Conservation (phyloP, 2,797 vertebrate genomes). For the Dicrostonyx torquatus region DNA sequence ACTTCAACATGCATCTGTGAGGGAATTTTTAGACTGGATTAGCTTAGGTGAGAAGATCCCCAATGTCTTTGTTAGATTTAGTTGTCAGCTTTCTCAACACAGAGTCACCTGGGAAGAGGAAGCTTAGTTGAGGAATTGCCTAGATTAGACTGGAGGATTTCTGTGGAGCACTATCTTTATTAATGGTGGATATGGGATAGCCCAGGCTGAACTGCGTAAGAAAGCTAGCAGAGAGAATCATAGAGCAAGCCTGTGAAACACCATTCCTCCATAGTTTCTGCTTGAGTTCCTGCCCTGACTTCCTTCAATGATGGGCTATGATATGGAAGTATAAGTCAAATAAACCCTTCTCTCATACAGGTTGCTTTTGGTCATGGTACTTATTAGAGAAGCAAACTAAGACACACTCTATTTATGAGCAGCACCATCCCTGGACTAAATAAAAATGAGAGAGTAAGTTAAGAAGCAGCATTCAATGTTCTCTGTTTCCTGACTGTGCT, state of each 20-base stretch:
- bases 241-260: background rate
- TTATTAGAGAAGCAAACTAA: background rate
- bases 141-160: background rate
- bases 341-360: background rate
- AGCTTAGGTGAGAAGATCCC: background rate
- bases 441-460: background rate
- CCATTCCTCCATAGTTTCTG: background rate
- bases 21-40: background rate
- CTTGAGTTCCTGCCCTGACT: background rate
- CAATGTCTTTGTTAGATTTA: background rate
- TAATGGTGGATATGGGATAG: background rate
- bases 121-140: background rate
- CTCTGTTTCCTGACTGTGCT: background rate
- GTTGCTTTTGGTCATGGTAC: background rate
- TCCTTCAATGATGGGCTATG: background rate
- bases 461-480: background rate
- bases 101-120: background rate
- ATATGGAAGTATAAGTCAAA: background rate
- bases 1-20: background rate
- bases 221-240: background rate
- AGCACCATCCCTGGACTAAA: background rate
- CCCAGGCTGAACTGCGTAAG: background rate
- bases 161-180: background rate
- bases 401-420: background rate
- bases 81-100: background rate